phyloP scores from a whole-genome alignment of 2,797 vertebrate genomes.

The Chelon labrosus region DNA sequence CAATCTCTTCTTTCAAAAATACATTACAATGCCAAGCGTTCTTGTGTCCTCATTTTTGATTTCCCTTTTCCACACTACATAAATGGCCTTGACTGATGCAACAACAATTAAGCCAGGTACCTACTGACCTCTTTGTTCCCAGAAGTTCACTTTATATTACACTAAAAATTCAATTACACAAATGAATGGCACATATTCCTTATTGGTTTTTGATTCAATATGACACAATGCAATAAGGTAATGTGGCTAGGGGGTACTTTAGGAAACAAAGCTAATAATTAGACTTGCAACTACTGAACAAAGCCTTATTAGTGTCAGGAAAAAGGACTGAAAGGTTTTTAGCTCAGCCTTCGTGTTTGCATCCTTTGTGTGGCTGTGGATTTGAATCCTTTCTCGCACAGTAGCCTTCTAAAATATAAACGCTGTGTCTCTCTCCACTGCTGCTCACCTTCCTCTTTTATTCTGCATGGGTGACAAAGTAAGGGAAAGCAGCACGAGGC shows the following conservation, averaged over 20 bases:
- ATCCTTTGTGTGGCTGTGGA: slow-evolving; percentile 1
- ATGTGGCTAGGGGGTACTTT: background rate
- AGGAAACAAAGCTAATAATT: background rate
- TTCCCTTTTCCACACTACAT: background rate
- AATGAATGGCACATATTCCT: slow-evolving; percentile 2
- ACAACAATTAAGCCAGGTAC: background rate
- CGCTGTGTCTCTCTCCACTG: slow-evolving; percentile 17
- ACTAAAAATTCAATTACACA: slow-evolving; percentile 8
- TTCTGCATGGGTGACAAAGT: slow-evolving; percentile 54
- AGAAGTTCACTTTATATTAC: background rate
- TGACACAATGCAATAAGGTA: slow-evolving; percentile 10
- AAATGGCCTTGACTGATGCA: slow-evolving; percentile 1
- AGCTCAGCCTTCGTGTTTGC: background rate
- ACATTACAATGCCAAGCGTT: too few relatives aligned
- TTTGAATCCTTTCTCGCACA: background rate
- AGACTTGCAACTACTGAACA: background rate
- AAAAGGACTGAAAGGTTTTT: too few relatives aligned
- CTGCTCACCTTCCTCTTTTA: slow-evolving; percentile 44
- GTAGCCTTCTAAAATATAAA: slow-evolving; percentile 31
- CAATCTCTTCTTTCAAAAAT: background rate
- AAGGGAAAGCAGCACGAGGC: slow-evolving; percentile 41
- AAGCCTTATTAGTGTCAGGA: background rate
- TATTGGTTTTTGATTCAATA: slow-evolving; percentile 25
- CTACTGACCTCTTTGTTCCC: background rate
- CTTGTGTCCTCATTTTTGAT: background rate